Base-by-base conservation (phyloP, 2,113 vertebrate genomes). In the Ciconia stormi region DNA sequence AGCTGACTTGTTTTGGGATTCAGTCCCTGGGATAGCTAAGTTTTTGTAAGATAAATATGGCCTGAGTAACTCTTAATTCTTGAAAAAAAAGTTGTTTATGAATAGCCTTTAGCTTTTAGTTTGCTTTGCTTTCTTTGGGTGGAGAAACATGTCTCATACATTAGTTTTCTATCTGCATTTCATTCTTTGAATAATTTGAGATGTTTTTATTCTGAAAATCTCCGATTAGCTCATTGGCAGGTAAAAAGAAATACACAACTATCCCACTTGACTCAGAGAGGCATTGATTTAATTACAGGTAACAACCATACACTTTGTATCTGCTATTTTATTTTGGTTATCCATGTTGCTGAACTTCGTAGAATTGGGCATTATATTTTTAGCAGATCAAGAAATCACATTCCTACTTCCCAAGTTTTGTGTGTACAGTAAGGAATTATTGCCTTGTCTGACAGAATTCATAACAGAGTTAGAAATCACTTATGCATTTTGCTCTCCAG, bases 201-300 rank as follows among this genome's bases (percentile, higher is more conserved):
- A 19, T 69, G 44, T 42, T 77, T 95, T 27, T 67, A 5, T 93
- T 96, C 79, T 36, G 82, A 62, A 82, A 94, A 55, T 88, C 61
- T 91, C 16, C 44, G 40, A 1, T 89, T 95, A 85, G 46, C 47
- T 94, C 34, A 58, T 42, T 55, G 49, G n/a, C 61, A 89, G 11
- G 14, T 93, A 73, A 82, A 83, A 88, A 81, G 91, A 88, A 47
- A 79, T 66, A 7, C 0, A 3, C 26, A 58, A 5, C 70, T 88
- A 5, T 93, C 71, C 40, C 30, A 53, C 78, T 93, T 91, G 71
- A 81, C 74, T 93, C n/a, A 44, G 72, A 94, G 76, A 42, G 46
- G 38, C 23, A 36, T 65, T 87, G 69, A 87, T 96, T 94, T 96
- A 95, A 65, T 94, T 95, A 87, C 70, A 76, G 76, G 50, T 93